Conservation (phyloP, 2,888 invertebrate species). For the Pharmacophagus antenor region DNA sequence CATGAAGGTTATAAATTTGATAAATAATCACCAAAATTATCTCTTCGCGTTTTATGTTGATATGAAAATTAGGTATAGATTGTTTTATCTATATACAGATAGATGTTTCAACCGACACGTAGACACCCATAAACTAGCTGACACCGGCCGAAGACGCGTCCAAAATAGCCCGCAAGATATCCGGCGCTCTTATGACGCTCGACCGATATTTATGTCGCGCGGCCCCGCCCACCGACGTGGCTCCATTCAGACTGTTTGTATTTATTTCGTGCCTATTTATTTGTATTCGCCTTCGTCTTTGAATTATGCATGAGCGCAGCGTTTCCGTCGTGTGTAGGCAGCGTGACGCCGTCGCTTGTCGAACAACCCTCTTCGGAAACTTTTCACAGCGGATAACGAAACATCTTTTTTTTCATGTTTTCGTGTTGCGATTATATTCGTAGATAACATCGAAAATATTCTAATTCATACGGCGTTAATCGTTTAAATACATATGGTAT, state of each 20-base stretch:
- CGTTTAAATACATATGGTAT: slow-evolving; percentile 61
- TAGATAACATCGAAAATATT: slow-evolving; percentile 31
- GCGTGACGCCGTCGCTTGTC: slow-evolving; percentile 68
- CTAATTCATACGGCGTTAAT: slow-evolving; percentile 61
- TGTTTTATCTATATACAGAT: slow-evolving; percentile 24
- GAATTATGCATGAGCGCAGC: slow-evolving; percentile 78
- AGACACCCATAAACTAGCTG: slow-evolving; percentile 32
- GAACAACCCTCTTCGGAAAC: slow-evolving; percentile 42
- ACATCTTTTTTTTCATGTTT: slow-evolving; percentile 24
- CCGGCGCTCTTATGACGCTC: slow-evolving; percentile 74
- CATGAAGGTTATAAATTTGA: too few species aligned
- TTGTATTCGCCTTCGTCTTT: slow-evolving; percentile 78
- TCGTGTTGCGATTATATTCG: slow-evolving; percentile 17
- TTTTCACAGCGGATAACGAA: slow-evolving; percentile 40
- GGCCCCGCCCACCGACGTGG: slow-evolving; percentile 75
- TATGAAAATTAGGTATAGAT: slow-evolving; percentile 12
- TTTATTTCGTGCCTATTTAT: slow-evolving; percentile 80
- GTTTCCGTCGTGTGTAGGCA: slow-evolving; percentile 80
- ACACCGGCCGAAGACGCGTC: slow-evolving; percentile 43
- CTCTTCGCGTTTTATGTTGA: too few species aligned
- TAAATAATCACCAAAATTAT: too few species aligned
- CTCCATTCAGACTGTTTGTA: slow-evolving; percentile 80
- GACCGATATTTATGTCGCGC: slow-evolving; percentile 77
- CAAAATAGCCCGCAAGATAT: slow-evolving; percentile 72
- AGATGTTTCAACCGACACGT: slow-evolving; percentile 29